Evolutionary conservation across 2,797 vertebrate species (phyloP).

Genomic region (Protonibea diacanthus): DNA sequence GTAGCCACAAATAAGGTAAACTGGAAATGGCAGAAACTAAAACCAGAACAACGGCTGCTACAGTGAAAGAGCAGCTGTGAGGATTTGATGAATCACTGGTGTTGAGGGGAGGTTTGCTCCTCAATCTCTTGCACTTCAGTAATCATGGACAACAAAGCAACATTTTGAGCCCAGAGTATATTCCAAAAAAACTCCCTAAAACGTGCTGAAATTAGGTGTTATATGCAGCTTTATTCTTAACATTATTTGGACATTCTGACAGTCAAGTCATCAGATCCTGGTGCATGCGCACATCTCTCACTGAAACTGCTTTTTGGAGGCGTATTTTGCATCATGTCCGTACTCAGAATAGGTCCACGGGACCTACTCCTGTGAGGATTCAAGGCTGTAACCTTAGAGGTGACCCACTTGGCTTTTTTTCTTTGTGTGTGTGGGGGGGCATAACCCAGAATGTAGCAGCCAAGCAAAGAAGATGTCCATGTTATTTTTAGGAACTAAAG

Average conservation of each 20-base stretch:
- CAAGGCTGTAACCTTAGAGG: conserved; percentile 33
- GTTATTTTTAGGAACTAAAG: background rate
- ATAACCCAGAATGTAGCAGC: background rate
- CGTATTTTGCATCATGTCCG: conserved; percentile 8
- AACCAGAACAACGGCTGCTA: conserved; percentile 9
- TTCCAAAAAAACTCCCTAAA: background rate
- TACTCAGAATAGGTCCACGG: conserved; percentile 21
- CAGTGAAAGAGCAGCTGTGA: background rate
- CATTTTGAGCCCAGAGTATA: background rate
- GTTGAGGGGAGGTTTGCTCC: background rate
- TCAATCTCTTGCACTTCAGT: background rate
- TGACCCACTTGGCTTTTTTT: conserved; percentile 37
- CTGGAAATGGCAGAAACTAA: background rate
- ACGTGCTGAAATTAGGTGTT: background rate
- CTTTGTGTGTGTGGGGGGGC: background rate
- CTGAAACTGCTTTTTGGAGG: conserved; percentile 1
- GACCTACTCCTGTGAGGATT: background rate
- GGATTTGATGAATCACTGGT: background rate
- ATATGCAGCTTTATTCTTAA: background rate
- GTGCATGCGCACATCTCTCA: background rate
- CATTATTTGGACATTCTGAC: background rate
- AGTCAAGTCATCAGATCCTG: background rate
- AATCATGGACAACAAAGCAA: background rate
- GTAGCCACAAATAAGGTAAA: background rate
- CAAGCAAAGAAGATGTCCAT: too few species aligned